These are phyloP conservation scores for Diglossa cyanea DNA, from an alignment of 2,797 vertebrate genomes.

Conservation along the genomic window DNA sequence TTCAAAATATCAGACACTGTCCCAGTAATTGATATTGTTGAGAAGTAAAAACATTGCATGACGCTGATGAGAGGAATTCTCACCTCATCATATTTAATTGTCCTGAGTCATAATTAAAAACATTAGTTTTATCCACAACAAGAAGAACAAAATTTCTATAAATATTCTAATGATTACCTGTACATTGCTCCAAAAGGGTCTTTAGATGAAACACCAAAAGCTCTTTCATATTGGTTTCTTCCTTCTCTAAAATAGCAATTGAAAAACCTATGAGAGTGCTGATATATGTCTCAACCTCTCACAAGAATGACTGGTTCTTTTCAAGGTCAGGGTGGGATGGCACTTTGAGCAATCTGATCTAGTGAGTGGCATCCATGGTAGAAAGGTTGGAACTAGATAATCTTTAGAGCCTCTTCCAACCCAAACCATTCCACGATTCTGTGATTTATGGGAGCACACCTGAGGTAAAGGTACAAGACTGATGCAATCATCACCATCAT, in stretches of 20 bases:
- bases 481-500: not conserved
- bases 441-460: not conserved
- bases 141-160: not conserved
- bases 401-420: not conserved
- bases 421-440: not conserved
- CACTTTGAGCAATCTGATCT: not conserved
- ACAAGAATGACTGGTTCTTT: not conserved
- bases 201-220: conserved; percentile 79
- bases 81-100: not conserved
- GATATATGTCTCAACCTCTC: not conserved
- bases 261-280: not conserved
- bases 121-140: not conserved
- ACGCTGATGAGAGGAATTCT: not conserved
- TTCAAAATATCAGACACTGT: not conserved
- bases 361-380: not conserved
- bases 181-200: conserved; percentile 87
- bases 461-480: not conserved
- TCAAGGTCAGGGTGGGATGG: not conserved
- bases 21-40: not conserved
- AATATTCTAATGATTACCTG: conserved; percentile 76
- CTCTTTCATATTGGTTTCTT: conserved; percentile 84
- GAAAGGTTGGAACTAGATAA: not conserved
- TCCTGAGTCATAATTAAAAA: not conserved
- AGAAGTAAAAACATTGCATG: not conserved
- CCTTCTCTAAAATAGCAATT: conserved; percentile 80